Evolutionary conservation across 2,113 vertebrate species (phyloP).

Genomic region (Anoplopoma fimbria): DNA sequence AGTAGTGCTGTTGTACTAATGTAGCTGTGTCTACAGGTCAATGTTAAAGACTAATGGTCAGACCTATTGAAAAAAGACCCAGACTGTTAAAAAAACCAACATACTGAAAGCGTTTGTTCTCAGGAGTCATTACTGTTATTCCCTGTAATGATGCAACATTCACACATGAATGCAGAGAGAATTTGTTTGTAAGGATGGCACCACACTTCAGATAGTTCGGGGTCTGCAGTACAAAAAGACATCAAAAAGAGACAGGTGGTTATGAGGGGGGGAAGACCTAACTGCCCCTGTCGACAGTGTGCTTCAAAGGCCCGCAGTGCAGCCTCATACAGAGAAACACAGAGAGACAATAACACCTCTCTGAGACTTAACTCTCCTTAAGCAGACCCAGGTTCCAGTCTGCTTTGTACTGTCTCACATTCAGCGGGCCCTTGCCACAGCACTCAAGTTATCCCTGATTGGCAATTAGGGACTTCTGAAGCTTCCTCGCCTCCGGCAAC

Average conservation of each 20-base stretch:
- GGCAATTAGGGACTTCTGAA: slow-evolving; percentile 56
- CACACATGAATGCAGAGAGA: slow-evolving; percentile 6
- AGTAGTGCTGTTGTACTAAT: not conserved
- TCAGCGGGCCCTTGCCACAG: not conserved
- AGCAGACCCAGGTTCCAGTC: slow-evolving; percentile 4
- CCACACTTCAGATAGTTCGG: slow-evolving; percentile 40
- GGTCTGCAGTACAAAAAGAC: slow-evolving; percentile 14
- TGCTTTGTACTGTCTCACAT: slow-evolving; percentile 19
- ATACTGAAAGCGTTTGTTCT: not conserved
- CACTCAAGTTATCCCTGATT: slow-evolving; percentile 50
- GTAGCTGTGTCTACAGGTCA: not conserved
- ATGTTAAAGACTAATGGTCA: not conserved
- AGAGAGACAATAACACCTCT: slow-evolving; percentile 33
- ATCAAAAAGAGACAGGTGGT: not conserved
- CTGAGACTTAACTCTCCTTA: slow-evolving; percentile 1
- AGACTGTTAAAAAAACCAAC: not conserved
- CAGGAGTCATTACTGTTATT: slow-evolving; percentile 12
- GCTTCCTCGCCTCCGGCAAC: slow-evolving; percentile 26
- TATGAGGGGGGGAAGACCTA: not conserved
- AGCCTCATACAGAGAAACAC: not conserved
- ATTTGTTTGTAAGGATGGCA: slow-evolving; percentile 36
- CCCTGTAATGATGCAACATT: slow-evolving; percentile 29
- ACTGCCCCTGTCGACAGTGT: not conserved
- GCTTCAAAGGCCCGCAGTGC: slow-evolving; percentile 22
- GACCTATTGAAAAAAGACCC: not conserved